Evolutionary conservation across 2,113 vertebrate species (phyloP).

Genomic region (Oryzias celebensis): DNA sequence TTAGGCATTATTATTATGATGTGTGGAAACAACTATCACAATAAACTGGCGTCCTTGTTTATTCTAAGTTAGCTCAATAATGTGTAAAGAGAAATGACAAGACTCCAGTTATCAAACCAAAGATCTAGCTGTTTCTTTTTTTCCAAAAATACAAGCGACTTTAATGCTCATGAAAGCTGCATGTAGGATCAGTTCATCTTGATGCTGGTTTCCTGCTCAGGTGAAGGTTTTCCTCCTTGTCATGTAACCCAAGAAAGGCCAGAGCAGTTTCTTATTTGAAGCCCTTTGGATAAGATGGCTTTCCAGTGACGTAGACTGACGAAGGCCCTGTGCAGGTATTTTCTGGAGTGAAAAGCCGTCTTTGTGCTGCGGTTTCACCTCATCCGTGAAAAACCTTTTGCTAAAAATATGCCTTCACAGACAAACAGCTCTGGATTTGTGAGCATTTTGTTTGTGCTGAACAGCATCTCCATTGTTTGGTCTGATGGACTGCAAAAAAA

Average conservation of each 20-base stretch:
- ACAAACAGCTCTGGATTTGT: conserved; percentile 3
- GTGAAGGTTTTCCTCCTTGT: conserved; percentile 18
- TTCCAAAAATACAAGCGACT: background rate
- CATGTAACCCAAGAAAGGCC: conserved; percentile 62
- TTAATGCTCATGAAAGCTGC: conserved; percentile 4
- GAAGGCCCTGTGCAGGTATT: conserved; percentile 32
- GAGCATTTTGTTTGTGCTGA: conserved; percentile 1
- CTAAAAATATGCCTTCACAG: conserved; percentile 28
- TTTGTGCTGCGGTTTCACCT: conserved; percentile 42
- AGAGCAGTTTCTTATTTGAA: conserved; percentile 24
- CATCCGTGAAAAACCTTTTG: conserved; percentile 22
- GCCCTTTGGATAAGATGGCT: conserved; percentile 42
- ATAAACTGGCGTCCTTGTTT: too few relatives aligned
- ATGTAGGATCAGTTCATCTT: conserved; percentile 27
- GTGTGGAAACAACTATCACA: too few relatives aligned
- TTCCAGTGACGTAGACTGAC: conserved; percentile 34
- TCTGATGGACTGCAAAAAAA: background rate
- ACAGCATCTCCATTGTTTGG: conserved; percentile 25
- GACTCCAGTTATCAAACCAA: too few relatives aligned
- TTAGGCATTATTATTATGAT: too few relatives aligned
- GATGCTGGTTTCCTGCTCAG: conserved; percentile 14
- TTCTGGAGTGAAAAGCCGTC: conserved; percentile 34
- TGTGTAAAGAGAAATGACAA: too few relatives aligned
- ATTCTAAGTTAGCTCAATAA: too few relatives aligned
- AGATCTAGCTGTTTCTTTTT: background rate